Evolutionary conservation across 2,888 invertebrate genomes (phyloP).

Genomic region (Chesias legatella): DNA sequence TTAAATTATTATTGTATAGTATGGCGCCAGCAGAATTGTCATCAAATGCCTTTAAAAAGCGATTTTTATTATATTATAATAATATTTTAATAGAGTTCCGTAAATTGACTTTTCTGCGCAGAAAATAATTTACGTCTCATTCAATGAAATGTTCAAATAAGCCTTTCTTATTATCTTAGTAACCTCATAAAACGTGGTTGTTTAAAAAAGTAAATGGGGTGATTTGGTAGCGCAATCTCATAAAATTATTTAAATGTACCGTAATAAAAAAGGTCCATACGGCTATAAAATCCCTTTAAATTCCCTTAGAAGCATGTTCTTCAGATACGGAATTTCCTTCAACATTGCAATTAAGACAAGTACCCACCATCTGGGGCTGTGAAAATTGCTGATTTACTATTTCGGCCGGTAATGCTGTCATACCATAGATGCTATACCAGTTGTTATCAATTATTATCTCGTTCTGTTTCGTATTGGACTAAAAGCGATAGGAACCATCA

Average conservation of each 20-base stretch:
- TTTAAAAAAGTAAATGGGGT: slow-evolving; percentile 66
- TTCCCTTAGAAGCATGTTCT: slow-evolving; percentile 41
- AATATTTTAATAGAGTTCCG: too few species aligned
- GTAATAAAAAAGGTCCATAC: slow-evolving; percentile 69
- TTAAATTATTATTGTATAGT: too few species aligned
- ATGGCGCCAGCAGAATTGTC: too few species aligned
- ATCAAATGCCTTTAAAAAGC: too few species aligned
- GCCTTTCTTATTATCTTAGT: slow-evolving; percentile 19
- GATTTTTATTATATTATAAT: too few species aligned
- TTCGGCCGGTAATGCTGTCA: too few species aligned
- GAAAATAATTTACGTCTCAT: background rate
- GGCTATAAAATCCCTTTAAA: slow-evolving; percentile 65
- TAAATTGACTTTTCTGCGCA: background rate
- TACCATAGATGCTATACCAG: too few species aligned
- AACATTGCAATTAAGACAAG: slow-evolving; percentile 15
- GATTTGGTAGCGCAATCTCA: slow-evolving; percentile 67
- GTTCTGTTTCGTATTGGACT: too few species aligned
- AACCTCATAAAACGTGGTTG: slow-evolving; percentile 44
- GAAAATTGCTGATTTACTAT: too few species aligned
- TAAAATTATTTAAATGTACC: slow-evolving; percentile 74
- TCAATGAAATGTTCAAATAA: slow-evolving; percentile 6
- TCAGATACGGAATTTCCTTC: slow-evolving; percentile 11
- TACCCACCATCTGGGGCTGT: too few species aligned
- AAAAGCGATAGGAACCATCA: too few species aligned
- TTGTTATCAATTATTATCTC: too few species aligned